phyloP scores from a whole-genome alignment of 1,140 invertebrate species.

The Phortica variegata region DNA sequence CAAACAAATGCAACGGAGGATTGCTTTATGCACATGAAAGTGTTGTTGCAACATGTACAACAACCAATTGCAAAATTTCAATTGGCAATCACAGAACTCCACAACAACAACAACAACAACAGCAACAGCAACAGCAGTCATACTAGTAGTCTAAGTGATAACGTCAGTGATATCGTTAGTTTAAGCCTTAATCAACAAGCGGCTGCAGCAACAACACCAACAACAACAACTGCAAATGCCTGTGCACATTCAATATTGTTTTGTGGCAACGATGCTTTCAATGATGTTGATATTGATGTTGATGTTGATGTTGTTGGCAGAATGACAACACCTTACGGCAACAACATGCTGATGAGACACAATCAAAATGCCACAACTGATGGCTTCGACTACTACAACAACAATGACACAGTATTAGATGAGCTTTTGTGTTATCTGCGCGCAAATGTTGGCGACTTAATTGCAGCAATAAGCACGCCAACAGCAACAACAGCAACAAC shows the following conservation, averaged over 20 bases:
- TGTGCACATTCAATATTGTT: neutral
- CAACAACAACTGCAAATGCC: slow-evolving; percentile 17
- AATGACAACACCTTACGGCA: no score
- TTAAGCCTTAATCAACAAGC: slow-evolving; percentile 14
- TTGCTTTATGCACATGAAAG: slow-evolving; percentile 29
- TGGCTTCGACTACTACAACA: no score
- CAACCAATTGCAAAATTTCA: slow-evolving; percentile 45
- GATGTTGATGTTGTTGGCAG: no score
- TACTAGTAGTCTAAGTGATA: slow-evolving; percentile 27
- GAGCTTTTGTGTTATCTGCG: slow-evolving; percentile 32
- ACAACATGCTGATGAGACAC: no score
- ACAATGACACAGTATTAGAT: slow-evolving; percentile 2
- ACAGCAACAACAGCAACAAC: neutral
- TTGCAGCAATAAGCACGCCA: slow-evolving; percentile 4
- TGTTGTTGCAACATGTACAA: slow-evolving; percentile 26
- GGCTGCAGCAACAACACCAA: slow-evolving; percentile 13
- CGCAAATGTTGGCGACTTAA: neutral
- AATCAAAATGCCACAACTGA: no score
- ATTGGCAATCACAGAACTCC: slow-evolving; percentile 34
- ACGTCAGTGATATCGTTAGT: slow-evolving; percentile 41
- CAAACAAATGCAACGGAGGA: no score
- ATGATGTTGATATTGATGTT: no score
- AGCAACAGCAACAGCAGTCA: no score
- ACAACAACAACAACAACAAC: slow-evolving; percentile 5
- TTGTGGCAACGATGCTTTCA: no score